A percentile compares a stretch with the other conserved stretches of the same genome.
These are phyloP conservation scores for Upupa epops DNA, from an alignment of 2,113 vertebrate species.

Conservation along the genomic window DNA sequence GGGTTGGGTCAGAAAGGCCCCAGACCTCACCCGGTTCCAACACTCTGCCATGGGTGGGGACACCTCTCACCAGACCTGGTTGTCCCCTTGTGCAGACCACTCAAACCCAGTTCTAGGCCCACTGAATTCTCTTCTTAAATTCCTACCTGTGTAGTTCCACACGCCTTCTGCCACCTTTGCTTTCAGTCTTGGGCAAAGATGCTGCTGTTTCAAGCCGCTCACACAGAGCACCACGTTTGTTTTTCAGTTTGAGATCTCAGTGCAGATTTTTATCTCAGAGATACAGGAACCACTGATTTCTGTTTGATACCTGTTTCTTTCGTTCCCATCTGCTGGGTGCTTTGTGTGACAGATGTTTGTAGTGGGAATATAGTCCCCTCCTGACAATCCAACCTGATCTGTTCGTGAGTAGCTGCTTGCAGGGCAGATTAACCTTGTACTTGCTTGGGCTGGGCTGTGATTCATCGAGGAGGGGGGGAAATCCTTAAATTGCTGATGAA, in stretches of 20 bases:
- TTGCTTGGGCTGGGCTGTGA: neutral
- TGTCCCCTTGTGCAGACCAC: rapidly evolving
- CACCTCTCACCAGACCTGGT: no score
- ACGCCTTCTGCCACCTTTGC: neutral
- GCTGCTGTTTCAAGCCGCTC: neutral
- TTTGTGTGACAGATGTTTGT: neutral
- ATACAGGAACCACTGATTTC: neutral
- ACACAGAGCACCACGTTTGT: rapidly evolving
- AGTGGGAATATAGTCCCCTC: neutral
- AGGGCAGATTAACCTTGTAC: neutral
- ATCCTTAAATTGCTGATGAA: neutral
- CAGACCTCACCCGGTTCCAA: no score
- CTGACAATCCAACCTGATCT: neutral
- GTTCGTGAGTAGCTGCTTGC: neutral
- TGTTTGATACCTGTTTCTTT: neutral
- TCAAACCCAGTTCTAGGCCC: neutral
- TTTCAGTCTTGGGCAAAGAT: neutral
- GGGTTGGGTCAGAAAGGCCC: no score
- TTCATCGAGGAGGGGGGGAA: neutral
- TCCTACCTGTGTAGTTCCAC: neutral
- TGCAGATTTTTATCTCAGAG: neutral
- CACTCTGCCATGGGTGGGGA: no score
- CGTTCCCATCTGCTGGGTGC: neutral
- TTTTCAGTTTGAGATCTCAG: neutral
- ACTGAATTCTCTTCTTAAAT: neutral